Percentiles rank a stretch among this genome's conserved stretches.
These are phyloP conservation scores for Bombus difficillimus DNA, from an alignment of 1,140 invertebrate genomes.

Conservation along the genomic window DNA sequence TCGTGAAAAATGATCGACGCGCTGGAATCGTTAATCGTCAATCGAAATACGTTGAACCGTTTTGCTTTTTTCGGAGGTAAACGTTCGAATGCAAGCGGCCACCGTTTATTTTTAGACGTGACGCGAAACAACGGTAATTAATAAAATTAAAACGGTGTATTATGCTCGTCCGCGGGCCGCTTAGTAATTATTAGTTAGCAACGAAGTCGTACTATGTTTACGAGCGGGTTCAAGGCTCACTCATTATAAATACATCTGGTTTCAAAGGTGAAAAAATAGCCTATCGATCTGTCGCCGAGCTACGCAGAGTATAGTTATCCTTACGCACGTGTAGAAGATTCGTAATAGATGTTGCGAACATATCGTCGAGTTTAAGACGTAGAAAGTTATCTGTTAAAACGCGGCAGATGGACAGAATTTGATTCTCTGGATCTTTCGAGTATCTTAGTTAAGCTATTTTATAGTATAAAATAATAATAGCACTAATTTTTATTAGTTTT, in stretches of 20 bases:
- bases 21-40: too few relatives aligned
- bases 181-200: conserved; percentile 38
- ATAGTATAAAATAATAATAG: too few relatives aligned
- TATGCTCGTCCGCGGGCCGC: conserved; percentile 5
- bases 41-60: conserved; percentile 1
- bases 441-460: background rate
- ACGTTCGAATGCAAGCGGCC: background rate
- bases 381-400: background rate
- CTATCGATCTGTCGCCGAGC: conserved; percentile 53
- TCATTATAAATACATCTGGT: conserved; percentile 63
- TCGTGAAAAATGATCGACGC: too few relatives aligned
- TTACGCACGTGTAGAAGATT: conserved; percentile 44
- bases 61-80: background rate
- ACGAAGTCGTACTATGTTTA: conserved; percentile 58
- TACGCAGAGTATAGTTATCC: conserved; percentile 51
- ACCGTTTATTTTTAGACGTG: conserved; percentile 33
- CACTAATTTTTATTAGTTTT: background rate
- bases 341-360: background rate
- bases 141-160: conserved; percentile 29
- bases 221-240: conserved; percentile 61
- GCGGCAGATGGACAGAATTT: too few relatives aligned
- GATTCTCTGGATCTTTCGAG: background rate
- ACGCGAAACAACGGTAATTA: conserved; percentile 35
- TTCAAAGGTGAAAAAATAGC: conserved; percentile 66
- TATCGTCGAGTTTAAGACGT: too few relatives aligned